Evolutionary conservation across 2,113 vertebrate genomes (phyloP).

Genomic region (Neodontobutis hainanensis): DNA sequence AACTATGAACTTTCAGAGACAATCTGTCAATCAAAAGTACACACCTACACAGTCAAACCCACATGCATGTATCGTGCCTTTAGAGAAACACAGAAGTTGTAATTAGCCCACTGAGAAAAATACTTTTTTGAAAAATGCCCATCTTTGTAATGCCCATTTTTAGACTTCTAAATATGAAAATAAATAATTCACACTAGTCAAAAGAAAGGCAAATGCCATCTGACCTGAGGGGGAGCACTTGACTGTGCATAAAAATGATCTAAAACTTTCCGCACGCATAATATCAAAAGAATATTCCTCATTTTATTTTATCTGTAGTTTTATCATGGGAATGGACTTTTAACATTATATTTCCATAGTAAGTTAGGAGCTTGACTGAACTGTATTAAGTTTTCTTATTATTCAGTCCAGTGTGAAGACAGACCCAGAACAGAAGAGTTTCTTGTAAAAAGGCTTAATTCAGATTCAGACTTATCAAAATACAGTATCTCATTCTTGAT

Average conservation of each 20-base stretch:
- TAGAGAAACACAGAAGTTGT: constrained; percentile 7
- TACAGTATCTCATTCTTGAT: too few relatives aligned
- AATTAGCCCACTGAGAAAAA: constrained; percentile 14
- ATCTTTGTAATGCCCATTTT: constrained; percentile 5
- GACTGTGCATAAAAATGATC: constrained; percentile 18
- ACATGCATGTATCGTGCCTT: not conserved
- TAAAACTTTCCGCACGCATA: constrained; percentile 38
- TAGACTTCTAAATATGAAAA: constrained; percentile 25
- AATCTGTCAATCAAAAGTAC: constrained; percentile 13
- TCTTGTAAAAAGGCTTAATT: too few relatives aligned
- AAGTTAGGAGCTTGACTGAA: not conserved
- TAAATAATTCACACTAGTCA: constrained; percentile 40
- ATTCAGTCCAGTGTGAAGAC: not conserved
- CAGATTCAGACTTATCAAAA: too few relatives aligned
- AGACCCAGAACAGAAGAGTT: too few relatives aligned
- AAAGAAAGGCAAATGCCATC: constrained; percentile 33
- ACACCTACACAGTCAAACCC: constrained; percentile 27
- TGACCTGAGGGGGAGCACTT: constrained; percentile 61
- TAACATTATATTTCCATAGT: constrained; percentile 3
- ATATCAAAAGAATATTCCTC: constrained; percentile 17
- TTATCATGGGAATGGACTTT: constrained; percentile 2
- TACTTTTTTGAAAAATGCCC: not conserved
- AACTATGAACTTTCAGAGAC: constrained; percentile 21
- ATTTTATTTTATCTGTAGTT: constrained; percentile 4
- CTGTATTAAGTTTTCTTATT: not conserved